Evolutionary conservation across 2,888 invertebrate genomes (phyloP).

Genomic region (Meloe dianella): DNA sequence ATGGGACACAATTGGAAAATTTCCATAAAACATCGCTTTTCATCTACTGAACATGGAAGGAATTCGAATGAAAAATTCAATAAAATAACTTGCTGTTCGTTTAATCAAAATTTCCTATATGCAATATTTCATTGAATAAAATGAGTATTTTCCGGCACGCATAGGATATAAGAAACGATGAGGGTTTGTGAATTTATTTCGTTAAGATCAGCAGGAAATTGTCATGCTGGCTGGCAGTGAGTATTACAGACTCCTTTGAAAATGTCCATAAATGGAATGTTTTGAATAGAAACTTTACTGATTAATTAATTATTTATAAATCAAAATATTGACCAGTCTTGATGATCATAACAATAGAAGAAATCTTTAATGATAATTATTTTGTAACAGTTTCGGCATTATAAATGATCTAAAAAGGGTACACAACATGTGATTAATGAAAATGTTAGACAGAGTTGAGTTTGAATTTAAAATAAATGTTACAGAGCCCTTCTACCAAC

Average conservation of each 20-base stretch:
- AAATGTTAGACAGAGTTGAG: not conserved
- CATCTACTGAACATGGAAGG: no score
- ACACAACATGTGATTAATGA: not conserved
- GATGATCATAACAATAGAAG: not conserved
- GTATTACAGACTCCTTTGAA: not conserved
- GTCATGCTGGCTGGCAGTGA: not conserved
- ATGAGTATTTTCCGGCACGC: not conserved
- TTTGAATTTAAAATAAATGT: not conserved
- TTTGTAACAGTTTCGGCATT: not conserved
- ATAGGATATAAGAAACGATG: not conserved
- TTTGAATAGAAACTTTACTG: not conserved
- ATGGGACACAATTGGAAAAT: not conserved
- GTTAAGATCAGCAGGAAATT: not conserved
- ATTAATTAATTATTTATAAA: conserved; percentile 4
- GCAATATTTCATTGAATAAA: not conserved
- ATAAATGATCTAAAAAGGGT: not conserved
- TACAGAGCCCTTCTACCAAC: not conserved
- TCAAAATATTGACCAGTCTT: not conserved
- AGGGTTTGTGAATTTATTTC: not conserved
- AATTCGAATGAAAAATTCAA: not conserved
- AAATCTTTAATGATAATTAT: no score
- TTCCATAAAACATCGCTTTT: not conserved
- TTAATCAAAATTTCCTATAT: not conserved
- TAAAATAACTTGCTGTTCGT: not conserved
- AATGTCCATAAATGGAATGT: not conserved